A percentile compares a stretch with the other conserved stretches of the same genome.
These are phyloP conservation scores for Sebastes schlegelii DNA, from an alignment of 2,113 vertebrate genomes.

Conservation along the genomic window DNA sequence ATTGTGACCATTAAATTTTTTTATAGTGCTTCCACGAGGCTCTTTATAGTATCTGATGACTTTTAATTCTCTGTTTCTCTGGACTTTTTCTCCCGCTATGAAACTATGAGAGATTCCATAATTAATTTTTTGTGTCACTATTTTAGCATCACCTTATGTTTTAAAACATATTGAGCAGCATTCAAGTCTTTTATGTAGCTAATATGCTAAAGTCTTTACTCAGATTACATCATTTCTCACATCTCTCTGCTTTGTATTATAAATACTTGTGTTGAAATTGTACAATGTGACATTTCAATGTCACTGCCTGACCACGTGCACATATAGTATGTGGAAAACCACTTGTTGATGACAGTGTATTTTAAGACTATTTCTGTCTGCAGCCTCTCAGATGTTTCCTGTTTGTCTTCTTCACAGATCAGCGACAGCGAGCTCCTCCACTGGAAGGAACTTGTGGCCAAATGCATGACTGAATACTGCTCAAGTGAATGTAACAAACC, in stretches of 20 bases:
- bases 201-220: background rate
- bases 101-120: background rate
- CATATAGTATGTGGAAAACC: background rate
- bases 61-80: background rate
- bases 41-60: no score
- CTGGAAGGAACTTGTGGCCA: conserved; percentile 93
- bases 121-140: background rate
- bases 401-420: conserved; percentile 84
- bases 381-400: conserved; percentile 46
- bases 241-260: background rate
- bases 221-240: background rate
- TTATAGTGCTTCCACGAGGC: no score
- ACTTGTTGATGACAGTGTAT: background rate
- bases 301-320: background rate
- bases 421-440: conserved; percentile 88
- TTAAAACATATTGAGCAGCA: background rate
- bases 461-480: conserved; percentile 93
- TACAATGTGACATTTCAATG: background rate
- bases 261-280: background rate
- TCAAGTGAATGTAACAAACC: conserved; percentile 95
- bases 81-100: background rate
- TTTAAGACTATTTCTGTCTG: conserved; percentile 10
- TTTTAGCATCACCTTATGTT: background rate
- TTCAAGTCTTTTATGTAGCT: background rate
- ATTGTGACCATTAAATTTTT: no score